These are phyloP conservation scores for Cynocephalus volans DNA, from an alignment of 2,113 vertebrate genomes.

Conservation along the genomic window DNA sequence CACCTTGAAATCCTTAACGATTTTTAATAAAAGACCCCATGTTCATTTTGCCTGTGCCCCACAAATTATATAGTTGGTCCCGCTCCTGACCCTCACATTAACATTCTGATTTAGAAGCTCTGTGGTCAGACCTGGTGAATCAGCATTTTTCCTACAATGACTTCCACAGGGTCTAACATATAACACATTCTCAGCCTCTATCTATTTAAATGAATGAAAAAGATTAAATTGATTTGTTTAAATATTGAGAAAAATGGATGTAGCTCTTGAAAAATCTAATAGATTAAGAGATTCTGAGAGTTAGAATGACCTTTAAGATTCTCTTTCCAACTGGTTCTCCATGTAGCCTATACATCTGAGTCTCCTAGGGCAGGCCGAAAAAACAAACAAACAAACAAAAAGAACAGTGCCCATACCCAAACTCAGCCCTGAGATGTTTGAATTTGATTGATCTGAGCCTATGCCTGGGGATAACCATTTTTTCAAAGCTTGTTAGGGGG, in stretches of 20 bases:
- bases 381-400: background rate
- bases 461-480: background rate
- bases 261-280: background rate
- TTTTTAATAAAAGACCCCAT: background rate
- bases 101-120: background rate
- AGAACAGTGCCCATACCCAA: background rate
- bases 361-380: background rate
- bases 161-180: background rate
- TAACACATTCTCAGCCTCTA: background rate
- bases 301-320: background rate
- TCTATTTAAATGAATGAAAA: background rate
- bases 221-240: background rate
- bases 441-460: background rate
- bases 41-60: background rate
- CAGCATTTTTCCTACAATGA: background rate
- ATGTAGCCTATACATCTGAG: accelerated
- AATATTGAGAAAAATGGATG: background rate
- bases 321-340: background rate
- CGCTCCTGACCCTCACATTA: background rate
- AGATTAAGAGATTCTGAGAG: background rate
- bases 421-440: background rate
- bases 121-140: background rate
- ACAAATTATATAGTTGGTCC: background rate
- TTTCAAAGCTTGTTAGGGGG: background rate
- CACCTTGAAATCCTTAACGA: background rate